These are phyloP conservation scores for Epicauta chinensis DNA, from an alignment of 1,140 invertebrate genomes.

Conservation along the genomic window DNA sequence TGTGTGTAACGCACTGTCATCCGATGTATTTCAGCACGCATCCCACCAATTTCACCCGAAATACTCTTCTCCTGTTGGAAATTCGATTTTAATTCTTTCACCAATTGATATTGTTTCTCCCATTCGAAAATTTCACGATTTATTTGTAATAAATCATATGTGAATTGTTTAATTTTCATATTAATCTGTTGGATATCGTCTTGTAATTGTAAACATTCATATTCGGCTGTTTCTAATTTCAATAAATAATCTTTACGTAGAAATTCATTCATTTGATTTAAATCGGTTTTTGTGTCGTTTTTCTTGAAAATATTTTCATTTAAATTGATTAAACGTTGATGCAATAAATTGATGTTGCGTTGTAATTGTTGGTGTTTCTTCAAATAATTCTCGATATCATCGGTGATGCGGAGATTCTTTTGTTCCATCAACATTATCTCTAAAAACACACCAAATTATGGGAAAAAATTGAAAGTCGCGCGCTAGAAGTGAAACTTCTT, in stretches of 20 bases:
- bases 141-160: slow-evolving; percentile 48
- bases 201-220: slow-evolving; percentile 56
- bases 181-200: slow-evolving; percentile 59
- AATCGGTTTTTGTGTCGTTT: slow-evolving; percentile 49
- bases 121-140: slow-evolving; percentile 67
- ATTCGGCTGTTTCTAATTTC: slow-evolving; percentile 52
- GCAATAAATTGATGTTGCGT: slow-evolving; percentile 52
- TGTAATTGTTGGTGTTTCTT: slow-evolving; percentile 52
- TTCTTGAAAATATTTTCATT: slow-evolving; percentile 55
- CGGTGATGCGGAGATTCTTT: slow-evolving; percentile 61
- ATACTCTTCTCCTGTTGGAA: slow-evolving; percentile 58
- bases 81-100: slow-evolving; percentile 59
- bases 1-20: slow-evolving; percentile 68
- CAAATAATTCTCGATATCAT: slow-evolving; percentile 52
- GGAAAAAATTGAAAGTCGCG: too few relatives aligned
- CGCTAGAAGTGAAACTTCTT: too few relatives aligned
- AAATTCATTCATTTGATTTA: slow-evolving; percentile 55
- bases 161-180: slow-evolving; percentile 46
- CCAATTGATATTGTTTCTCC: slow-evolving; percentile 71
- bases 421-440: slow-evolving; percentile 69
- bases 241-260: slow-evolving; percentile 51
- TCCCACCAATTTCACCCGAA: slow-evolving; percentile 61
- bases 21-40: slow-evolving; percentile 75
- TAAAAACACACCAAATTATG: too few relatives aligned
- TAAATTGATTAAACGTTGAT: slow-evolving; percentile 52